Percentiles rank a stretch among this genome's conserved stretches.
These are phyloP conservation scores for Octonoba sinensis DNA, from an alignment of 2,888 invertebrate species.

Conservation along the genomic window DNA sequence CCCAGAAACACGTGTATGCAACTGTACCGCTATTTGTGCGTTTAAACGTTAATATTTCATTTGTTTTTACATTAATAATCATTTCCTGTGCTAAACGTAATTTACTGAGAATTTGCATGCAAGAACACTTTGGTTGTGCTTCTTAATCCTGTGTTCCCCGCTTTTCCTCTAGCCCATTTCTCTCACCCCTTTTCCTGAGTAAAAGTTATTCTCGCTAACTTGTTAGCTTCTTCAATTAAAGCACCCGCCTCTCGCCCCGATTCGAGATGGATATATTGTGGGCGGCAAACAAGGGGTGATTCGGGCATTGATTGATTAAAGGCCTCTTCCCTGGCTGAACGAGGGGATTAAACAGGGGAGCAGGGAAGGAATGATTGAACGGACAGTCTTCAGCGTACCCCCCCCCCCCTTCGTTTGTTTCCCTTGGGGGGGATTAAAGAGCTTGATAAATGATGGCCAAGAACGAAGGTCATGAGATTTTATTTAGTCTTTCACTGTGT, in stretches of 20 bases:
- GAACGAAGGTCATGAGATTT: neutral
- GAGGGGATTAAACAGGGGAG: conserved; percentile 29
- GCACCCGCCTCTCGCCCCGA: conserved; percentile 6
- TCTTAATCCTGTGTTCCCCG: too few relatives aligned
- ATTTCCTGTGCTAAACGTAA: too few relatives aligned
- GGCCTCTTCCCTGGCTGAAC: conserved; percentile 37
- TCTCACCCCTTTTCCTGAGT: neutral
- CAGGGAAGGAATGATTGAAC: conserved; percentile 39
- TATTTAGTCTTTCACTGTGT: neutral
- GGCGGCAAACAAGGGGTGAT: conserved; percentile 48
- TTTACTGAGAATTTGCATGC: too few relatives aligned
- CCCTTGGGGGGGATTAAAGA: neutral
- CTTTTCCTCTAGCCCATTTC: neutral
- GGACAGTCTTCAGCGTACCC: conserved; percentile 2
- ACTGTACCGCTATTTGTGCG: too few relatives aligned
- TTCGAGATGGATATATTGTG: conserved; percentile 29
- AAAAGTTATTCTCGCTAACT: conserved; percentile 46
- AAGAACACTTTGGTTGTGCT: too few relatives aligned
- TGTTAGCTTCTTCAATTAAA: conserved; percentile 57
- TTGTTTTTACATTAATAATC: neutral
- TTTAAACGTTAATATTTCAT: neutral
- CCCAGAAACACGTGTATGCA: too few relatives aligned
- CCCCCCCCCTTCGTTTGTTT: neutral
- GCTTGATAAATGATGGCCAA: neutral
- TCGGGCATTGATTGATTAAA: conserved; percentile 58